phyloP scores from a whole-genome alignment of 2,113 vertebrate genomes.

The Dasyurus viverrinus region DNA sequence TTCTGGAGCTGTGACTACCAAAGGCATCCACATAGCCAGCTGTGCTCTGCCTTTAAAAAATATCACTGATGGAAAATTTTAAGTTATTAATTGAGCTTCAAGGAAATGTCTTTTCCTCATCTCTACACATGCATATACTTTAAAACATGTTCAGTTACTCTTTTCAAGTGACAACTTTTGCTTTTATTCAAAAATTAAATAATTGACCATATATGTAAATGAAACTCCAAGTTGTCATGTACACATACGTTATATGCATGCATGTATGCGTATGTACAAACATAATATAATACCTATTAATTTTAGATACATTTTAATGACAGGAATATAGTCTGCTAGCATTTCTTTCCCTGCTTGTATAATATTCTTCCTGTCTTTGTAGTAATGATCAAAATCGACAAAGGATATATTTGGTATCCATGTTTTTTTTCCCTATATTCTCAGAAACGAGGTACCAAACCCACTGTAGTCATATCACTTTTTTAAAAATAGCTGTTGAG shows the following conservation, averaged over 20 bases:
- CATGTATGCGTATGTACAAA: neutral
- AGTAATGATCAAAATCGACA: conserved; percentile 37
- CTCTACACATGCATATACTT: neutral
- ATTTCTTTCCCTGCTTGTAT: conserved; percentile 6
- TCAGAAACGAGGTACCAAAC: conserved; percentile 1
- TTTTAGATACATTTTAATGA: neutral
- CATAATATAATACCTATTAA: neutral
- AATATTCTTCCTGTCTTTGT: conserved; percentile 32
- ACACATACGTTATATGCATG: neutral
- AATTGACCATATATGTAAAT: neutral
- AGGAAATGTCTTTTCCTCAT: conserved; percentile 74
- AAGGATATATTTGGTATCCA: conserved; percentile 44
- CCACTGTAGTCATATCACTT: conserved; percentile 1
- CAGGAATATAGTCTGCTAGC: neutral
- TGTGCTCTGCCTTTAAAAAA: conserved; percentile 78
- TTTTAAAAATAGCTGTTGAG: conserved; percentile 16
- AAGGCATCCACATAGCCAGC: conserved; percentile 89
- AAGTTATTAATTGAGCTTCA: conserved; percentile 80
- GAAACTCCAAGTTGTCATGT: neutral
- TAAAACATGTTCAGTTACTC: conserved; percentile 18
- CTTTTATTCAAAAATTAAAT: conserved; percentile 40
- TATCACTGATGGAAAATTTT: conserved; percentile 77
- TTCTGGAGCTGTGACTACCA: conserved; percentile 90
- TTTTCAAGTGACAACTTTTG: conserved; percentile 19
- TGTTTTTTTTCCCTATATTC: conserved; percentile 20